These are phyloP conservation scores for Nesospiza acunhae DNA, from an alignment of 2,113 vertebrate genomes.

Conservation along the genomic window DNA sequence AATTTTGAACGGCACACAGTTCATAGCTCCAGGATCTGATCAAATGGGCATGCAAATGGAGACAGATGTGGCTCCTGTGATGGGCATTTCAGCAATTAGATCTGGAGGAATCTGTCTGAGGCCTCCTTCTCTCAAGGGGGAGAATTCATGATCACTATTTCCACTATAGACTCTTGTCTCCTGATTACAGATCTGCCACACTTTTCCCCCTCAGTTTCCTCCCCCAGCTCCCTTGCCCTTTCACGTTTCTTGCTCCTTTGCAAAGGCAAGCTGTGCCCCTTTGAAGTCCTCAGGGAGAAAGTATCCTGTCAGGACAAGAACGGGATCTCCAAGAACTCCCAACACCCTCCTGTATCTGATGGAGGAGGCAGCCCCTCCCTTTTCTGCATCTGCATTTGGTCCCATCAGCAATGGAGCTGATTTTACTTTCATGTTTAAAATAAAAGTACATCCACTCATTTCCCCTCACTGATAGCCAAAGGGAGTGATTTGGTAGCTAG, in stretches of 20 bases:
- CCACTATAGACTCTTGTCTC: not conserved
- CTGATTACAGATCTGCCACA: not conserved
- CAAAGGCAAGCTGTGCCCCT: constrained; percentile 4
- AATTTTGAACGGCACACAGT: not conserved
- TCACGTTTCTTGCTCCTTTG: not conserved
- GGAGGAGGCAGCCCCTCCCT: not conserved
- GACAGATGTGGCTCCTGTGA: constrained; percentile 42
- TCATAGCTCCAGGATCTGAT: not conserved
- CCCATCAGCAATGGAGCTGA: not conserved
- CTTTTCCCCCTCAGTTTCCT: not conserved
- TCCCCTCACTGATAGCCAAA: not conserved
- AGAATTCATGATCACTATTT: constrained; percentile 20
- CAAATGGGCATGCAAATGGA: constrained; percentile 41
- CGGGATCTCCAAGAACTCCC: not conserved
- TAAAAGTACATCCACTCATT: not conserved
- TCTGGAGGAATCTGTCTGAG: constrained; percentile 33
- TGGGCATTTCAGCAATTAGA: constrained; percentile 40
- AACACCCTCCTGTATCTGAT: not conserved
- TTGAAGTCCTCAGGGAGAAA: not conserved
- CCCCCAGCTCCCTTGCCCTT: not conserved
- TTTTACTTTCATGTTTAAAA: not conserved
- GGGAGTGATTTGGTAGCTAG: not conserved
- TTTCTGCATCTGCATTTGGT: not conserved
- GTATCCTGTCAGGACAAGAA: not conserved
- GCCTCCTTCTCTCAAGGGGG: not conserved